Percentiles rank a stretch among this genome's conserved stretches.
These are phyloP conservation scores for Neoaliturus tenellus DNA, from an alignment of 2,888 invertebrate species.

Conservation along the genomic window DNA sequence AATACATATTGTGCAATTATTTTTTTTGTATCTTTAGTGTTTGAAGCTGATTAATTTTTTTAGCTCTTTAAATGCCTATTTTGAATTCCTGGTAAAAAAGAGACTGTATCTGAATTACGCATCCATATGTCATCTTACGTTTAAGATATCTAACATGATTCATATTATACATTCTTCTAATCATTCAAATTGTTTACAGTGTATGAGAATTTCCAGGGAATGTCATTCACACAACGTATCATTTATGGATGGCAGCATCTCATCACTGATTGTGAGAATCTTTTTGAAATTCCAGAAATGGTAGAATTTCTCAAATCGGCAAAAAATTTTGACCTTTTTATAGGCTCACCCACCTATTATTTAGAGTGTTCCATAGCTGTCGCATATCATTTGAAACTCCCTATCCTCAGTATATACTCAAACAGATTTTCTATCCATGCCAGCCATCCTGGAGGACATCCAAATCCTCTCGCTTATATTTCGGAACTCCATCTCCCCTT, in stretches of 20 bases:
- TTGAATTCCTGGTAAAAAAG: too few species aligned
- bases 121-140: too few species aligned
- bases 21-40: too few species aligned
- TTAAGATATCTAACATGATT: too few species aligned
- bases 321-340: background rate
- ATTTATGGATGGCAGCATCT: background rate
- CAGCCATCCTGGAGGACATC: background rate
- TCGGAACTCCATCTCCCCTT: slow-evolving; percentile 1
- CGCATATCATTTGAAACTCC: background rate
- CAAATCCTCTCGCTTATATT: background rate
- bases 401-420: slow-evolving; percentile 20
- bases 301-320: background rate
- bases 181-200: slow-evolving; percentile 1
- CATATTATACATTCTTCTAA: too few species aligned
- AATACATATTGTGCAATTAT: too few species aligned
- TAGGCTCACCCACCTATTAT: slow-evolving; percentile 3
- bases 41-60: too few species aligned
- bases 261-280: slow-evolving; percentile 2
- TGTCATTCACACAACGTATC: background rate
- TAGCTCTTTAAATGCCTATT: too few species aligned
- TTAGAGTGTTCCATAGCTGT: slow-evolving; percentile 25
- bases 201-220: background rate
- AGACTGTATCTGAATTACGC: too few species aligned
- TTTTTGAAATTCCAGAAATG: background rate
- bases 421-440: slow-evolving; percentile 28